Percentiles rank a stretch among this genome's conserved stretches.
Conservation (phyloP, 2,113 vertebrate species). For the Oncorhynchus tshawytscha region DNA sequence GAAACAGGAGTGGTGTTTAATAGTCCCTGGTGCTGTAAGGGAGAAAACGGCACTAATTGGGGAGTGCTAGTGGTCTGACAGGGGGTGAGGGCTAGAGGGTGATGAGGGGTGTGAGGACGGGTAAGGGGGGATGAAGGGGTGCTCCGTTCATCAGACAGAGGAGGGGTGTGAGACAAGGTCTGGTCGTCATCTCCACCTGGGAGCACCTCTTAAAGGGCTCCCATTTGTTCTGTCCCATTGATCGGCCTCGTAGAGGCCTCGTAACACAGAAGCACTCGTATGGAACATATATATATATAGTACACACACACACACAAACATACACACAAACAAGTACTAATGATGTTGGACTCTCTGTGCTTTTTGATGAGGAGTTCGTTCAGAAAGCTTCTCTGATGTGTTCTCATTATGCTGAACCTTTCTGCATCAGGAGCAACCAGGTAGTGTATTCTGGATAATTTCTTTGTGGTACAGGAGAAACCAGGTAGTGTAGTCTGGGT, state of each 20-base stretch:
- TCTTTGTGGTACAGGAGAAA: background rate
- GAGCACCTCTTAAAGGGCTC: constrained; percentile 74
- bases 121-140: constrained; percentile 74
- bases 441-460: no score
- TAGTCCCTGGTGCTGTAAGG: constrained; percentile 81
- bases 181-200: constrained; percentile 78
- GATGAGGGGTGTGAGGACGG: background rate
- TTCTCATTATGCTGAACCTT: constrained; percentile 40
- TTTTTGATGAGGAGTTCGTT: constrained; percentile 54
- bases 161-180: constrained; percentile 66
- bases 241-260: constrained; percentile 54
- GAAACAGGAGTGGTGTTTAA: constrained; percentile 90
- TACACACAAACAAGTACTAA: constrained; percentile 39
- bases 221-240: constrained; percentile 84
- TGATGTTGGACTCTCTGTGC: constrained; percentile 56
- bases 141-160: constrained; percentile 78
- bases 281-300: constrained; percentile 32
- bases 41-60: constrained; percentile 91
- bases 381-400: constrained; percentile 45
- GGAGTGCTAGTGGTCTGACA: constrained; percentile 85
- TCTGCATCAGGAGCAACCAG: constrained; percentile 38
- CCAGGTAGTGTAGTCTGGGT: constrained; percentile 46
- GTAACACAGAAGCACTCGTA: constrained; percentile 7
- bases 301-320: constrained; percentile 3
- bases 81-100: constrained; percentile 39